Base-by-base conservation (phyloP, 2,888 invertebrate genomes). In the Platerodrilus igneus region DNA sequence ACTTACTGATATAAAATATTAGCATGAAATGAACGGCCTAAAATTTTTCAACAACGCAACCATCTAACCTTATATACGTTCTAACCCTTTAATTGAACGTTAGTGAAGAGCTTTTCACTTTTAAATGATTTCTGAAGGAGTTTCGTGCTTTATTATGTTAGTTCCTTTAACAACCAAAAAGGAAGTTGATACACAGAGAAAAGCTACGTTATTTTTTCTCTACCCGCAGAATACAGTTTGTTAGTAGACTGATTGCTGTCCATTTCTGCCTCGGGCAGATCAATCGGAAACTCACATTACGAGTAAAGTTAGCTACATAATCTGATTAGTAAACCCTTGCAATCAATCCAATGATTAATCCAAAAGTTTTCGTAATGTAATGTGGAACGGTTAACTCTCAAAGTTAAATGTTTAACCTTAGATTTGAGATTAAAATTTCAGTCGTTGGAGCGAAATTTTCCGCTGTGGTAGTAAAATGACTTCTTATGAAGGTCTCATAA, bases 201-300 rank as follows among this genome's bases (percentile, higher is more conserved):
- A 23, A 23, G 20, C 33, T 28, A 17, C 25, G 21, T 32, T 28
- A 39, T 39, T 38, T 39, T 39, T 39, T 39, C 32, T 37, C 18
- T 39, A 33, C 28, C 28, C 29, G 28, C 28, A 33, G 29, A 40
- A 23, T 34, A 33, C 19, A 31, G 45, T 41, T 40, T 40, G 40
- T 40, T 45, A 33, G 40, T 29, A 32, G 33, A 41, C 39, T 42
- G 42, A 46, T 46, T 46, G 39, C 46, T 33, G 37, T 37, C 42
- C 46, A 46, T 37, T 42, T 36, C 40, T 21, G 40, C 41, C 45
- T 28, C 37, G 36, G 38, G 35, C 41, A 44, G 41, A 47, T 47
- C 40, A 47, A 44, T 41, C 35, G 41, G 41, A 37, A 39, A 44
- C 44, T 45, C 47, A 32, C 41, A 39, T 46, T 46, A 39, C 46